These are phyloP conservation scores for Sebastiscus tertius DNA, from an alignment of 2,797 vertebrate species.

Conservation along the genomic window DNA sequence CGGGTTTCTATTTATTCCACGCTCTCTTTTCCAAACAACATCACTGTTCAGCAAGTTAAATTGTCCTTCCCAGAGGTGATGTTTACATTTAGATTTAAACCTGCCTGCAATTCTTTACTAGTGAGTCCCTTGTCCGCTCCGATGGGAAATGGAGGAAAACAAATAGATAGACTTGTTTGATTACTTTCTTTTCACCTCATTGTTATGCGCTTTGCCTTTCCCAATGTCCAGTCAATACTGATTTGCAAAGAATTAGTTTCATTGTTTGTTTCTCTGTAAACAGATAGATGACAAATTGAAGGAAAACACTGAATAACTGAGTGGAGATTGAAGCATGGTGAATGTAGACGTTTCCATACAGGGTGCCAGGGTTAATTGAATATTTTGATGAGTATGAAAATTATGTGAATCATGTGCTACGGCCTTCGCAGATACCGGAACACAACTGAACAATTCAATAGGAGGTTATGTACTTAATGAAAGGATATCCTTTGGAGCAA, in stretches of 20 bases:
- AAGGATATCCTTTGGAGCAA: background rate
- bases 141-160: background rate
- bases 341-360: background rate
- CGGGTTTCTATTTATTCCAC: background rate
- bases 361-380: background rate
- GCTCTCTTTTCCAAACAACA: background rate
- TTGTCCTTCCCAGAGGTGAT: background rate
- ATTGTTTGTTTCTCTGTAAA: background rate
- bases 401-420: background rate
- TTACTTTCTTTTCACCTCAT: background rate
- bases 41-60: background rate
- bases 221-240: background rate
- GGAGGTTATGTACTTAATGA: background rate
- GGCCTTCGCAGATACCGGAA: background rate
- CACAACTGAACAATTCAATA: background rate
- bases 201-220: background rate
- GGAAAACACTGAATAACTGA: background rate
- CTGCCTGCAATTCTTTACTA: background rate
- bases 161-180: background rate
- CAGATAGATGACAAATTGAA: background rate
- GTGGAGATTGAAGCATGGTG: background rate
- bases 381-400: background rate
- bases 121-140: background rate
- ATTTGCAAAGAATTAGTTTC: background rate
- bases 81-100: conserved; percentile 8